A percentile compares a stretch with the other conserved stretches of the same genome.
phyloP scores from a whole-genome alignment of 2,888 invertebrate genomes.

The Eupithecia dodoneata region DNA sequence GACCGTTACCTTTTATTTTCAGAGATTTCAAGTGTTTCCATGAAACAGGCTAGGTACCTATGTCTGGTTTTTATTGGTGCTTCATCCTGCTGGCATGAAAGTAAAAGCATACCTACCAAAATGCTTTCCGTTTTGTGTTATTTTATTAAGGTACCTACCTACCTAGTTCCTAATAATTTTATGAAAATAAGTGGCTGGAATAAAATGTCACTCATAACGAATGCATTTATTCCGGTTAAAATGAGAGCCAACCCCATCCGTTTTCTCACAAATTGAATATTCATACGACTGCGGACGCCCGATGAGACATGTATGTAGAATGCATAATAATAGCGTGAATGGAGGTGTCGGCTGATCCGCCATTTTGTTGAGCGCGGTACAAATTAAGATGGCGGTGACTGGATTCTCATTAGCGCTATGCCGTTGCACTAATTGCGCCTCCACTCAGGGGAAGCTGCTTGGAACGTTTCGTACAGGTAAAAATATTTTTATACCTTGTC shows the following conservation, averaged over 20 bases:
- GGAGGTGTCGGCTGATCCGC: constrained; percentile 40
- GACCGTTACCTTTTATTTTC: neutral
- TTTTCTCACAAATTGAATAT: constrained; percentile 47
- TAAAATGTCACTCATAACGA: neutral
- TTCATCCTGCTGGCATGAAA: neutral
- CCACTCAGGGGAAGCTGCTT: constrained; percentile 46
- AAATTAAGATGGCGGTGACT: constrained; percentile 59
- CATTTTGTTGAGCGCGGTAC: constrained; percentile 58
- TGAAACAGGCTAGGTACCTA: constrained; percentile 1
- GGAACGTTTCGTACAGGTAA: constrained; percentile 21
- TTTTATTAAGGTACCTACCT: neutral
- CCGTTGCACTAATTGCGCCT: constrained; percentile 60
- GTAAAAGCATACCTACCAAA: neutral
- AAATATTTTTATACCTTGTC: constrained; percentile 21
- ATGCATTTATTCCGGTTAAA: constrained; percentile 7
- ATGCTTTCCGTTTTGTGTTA: neutral
- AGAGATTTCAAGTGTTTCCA: neutral
- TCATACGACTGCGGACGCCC: constrained; percentile 40
- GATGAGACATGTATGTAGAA: constrained; percentile 39
- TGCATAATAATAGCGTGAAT: constrained; percentile 38
- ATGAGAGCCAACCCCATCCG: constrained; percentile 7
- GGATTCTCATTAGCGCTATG: constrained; percentile 58
- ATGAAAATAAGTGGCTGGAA: neutral
- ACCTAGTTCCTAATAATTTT: neutral
- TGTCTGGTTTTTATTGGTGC: constrained; percentile 8